Base-by-base conservation (phyloP, 2,888 invertebrate species). In the Ochropacha duplaris region DNA sequence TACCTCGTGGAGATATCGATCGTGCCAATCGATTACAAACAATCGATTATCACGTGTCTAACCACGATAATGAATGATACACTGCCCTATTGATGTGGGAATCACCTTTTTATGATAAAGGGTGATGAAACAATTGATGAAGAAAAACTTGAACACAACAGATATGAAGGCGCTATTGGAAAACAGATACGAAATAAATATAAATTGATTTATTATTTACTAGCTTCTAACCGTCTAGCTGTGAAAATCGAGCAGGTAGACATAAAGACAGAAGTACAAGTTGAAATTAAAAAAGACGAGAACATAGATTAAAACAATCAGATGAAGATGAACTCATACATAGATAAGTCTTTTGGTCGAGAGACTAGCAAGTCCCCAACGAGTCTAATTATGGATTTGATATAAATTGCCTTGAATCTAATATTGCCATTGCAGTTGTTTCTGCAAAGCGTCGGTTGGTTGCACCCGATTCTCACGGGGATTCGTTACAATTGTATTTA, bases 1-100 rank as follows among this genome's bases (percentile, higher is more conserved):
- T 14, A 64, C 55, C 51, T 57, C 57, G 49, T 54, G 49, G 51
- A 59, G 65, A 65, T 60, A 62, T 61, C 60, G 57, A 61, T 57
- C 44, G 55, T n/a, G 57, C 24, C 24, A 56, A 61, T 62, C 56
- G 49, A 50, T 24, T 31, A 55, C 66, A 59, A 66, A 69, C 50
- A 51, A 56, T 56, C 50, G 56, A 56, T 36, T 39, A 34, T 22
- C 44, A 51, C 49, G 49, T 49, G 55, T 24, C n/a, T 28, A 55
- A 39, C n/a, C 26, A 22, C 28, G 51, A n/a, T 39, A 39, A 51
- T 50, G 56, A 22, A 28, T 31, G 31, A 34, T 52, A 28, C 52
- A 19, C 28, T 31, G 31, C 19, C 44, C 44, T 44, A 52, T 52
- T 31, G 31, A 52, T 52, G 52, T 52, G 52, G 31, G 52, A 52